These are phyloP conservation scores for Mantis religiosa DNA, from an alignment of 2,888 invertebrate species.

Conservation along the genomic window DNA sequence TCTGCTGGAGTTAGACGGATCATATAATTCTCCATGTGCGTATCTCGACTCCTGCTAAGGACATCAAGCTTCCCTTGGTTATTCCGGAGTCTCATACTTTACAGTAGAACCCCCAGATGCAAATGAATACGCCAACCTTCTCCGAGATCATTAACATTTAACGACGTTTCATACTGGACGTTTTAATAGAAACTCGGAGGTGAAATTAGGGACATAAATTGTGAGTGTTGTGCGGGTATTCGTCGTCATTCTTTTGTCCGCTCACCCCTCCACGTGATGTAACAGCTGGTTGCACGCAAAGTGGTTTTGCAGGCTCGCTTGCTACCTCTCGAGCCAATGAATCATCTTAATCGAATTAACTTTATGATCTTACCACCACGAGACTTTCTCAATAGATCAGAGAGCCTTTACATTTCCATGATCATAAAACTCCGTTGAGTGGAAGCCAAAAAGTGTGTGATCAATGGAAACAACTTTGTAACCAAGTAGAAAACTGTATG, in stretches of 20 bases:
- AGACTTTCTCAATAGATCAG: not conserved
- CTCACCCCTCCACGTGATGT: not conserved
- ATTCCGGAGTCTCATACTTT: not conserved
- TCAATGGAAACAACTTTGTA: not conserved
- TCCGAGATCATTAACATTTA: not conserved
- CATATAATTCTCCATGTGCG: too few relatives aligned
- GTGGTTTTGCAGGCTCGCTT: not conserved
- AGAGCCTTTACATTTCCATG: not conserved
- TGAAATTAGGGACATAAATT: not conserved
- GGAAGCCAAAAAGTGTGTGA: not conserved
- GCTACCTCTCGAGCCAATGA: not conserved
- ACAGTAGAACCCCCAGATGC: not conserved
- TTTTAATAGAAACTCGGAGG: not conserved
- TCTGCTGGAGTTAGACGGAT: too few relatives aligned
- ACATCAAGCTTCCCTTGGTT: not conserved
- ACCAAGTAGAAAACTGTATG: not conserved
- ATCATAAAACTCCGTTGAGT: not conserved
- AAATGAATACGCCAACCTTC: not conserved
- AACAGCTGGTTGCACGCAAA: not conserved
- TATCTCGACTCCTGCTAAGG: not conserved
- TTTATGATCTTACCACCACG: not conserved
- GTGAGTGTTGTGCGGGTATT: not conserved
- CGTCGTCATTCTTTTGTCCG: not conserved
- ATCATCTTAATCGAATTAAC: slow-evolving; percentile 2
- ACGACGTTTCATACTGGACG: not conserved